phyloP scores from a whole-genome alignment of 1,140 invertebrate species.

The Chironomus tepperi region DNA sequence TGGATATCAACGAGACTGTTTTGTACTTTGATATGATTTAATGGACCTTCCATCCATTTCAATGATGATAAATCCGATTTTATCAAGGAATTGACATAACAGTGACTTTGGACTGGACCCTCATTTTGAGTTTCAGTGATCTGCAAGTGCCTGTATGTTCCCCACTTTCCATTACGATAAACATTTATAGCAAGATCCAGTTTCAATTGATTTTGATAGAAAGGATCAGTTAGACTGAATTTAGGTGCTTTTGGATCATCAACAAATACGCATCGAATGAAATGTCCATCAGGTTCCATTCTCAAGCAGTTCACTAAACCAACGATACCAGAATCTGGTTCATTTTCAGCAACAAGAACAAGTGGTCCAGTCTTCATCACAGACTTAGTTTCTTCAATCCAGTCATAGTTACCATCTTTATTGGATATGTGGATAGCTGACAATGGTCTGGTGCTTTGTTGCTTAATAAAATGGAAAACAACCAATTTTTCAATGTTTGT shows the following conservation, averaged over 20 bases:
- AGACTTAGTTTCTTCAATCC: conserved; percentile 47
- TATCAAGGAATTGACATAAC: conserved; percentile 52
- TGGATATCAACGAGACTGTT: conserved; percentile 45
- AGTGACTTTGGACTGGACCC: conserved; percentile 44
- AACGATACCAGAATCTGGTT: conserved; percentile 55
- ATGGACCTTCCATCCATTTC: conserved; percentile 52
- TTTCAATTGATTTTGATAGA: conserved; percentile 44
- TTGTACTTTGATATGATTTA: conserved; percentile 58
- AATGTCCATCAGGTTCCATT: conserved; percentile 56
- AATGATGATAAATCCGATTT: conserved; percentile 53
- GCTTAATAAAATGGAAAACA: conserved; percentile 35
- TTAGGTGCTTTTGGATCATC: conserved; percentile 45
- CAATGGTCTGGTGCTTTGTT: conserved; percentile 30
- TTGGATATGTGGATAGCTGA: conserved; percentile 33
- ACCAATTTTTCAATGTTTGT: conserved; percentile 32
- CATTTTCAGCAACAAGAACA: conserved; percentile 48
- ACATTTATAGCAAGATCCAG: conserved; percentile 61
- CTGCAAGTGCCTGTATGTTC: conserved; percentile 54
- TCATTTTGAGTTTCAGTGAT: conserved; percentile 30
- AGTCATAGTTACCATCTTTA: conserved; percentile 38
- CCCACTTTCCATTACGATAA: conserved; percentile 52
- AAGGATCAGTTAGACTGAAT: conserved; percentile 41
- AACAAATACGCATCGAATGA: conserved; percentile 51
- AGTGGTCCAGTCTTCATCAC: conserved; percentile 43
- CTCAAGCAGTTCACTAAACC: conserved; percentile 73